Conservation (phyloP, 2,888 invertebrate species). For the Hipparchia sbordonii region DNA sequence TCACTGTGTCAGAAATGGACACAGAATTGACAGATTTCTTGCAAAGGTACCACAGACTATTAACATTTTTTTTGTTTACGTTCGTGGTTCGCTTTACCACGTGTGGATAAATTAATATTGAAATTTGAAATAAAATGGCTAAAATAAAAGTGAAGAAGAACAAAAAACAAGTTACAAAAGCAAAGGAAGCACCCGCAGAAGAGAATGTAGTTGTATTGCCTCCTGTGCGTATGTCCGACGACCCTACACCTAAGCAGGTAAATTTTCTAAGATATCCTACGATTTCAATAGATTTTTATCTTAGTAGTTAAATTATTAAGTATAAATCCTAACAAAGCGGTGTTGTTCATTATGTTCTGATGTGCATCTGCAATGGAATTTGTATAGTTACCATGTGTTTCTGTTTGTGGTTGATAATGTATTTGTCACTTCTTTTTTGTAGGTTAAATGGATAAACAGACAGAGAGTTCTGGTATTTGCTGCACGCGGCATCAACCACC, state of each 20-base stretch:
- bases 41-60: no score
- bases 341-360: background rate
- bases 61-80: no score
- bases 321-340: background rate
- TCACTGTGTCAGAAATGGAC: no score
- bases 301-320: background rate
- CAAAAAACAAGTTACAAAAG: slow-evolving; percentile 63
- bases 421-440: slow-evolving; percentile 44
- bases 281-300: background rate
- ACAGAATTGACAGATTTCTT: no score
- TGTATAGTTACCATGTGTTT: background rate
- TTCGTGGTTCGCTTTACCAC: slow-evolving; percentile 28
- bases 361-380: background rate
- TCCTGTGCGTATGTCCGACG: slow-evolving; percentile 87
- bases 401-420: background rate
- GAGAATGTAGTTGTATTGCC: slow-evolving; percentile 72
- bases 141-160: slow-evolving; percentile 66
- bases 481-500: slow-evolving; percentile 95
- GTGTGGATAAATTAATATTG: slow-evolving; percentile 33
- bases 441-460: slow-evolving; percentile 97
- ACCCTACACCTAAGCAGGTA: slow-evolving; percentile 88
- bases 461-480: slow-evolving; percentile 96
- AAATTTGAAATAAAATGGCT: slow-evolving; percentile 53
- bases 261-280: background rate
- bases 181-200: slow-evolving; percentile 57